Conservation (phyloP, 2,113 vertebrate genomes). For the Vulpes vulpes region DNA sequence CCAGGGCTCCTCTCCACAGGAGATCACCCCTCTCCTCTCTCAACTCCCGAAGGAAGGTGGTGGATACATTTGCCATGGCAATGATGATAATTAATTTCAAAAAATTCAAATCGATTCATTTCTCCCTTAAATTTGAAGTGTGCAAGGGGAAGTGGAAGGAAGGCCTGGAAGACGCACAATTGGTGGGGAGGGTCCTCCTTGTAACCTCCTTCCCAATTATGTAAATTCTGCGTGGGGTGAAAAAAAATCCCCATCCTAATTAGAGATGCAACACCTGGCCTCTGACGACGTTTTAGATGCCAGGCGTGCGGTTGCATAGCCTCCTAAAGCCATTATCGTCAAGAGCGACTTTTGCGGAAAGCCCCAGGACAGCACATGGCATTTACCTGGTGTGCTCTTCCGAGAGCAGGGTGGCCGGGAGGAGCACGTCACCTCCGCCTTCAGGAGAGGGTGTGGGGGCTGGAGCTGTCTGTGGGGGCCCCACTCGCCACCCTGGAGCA, state of each 20-base stretch:
- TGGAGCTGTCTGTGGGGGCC: neutral
- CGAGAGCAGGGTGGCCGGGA: fast-evolving
- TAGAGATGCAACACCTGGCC: conserved; percentile 76
- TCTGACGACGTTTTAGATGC: conserved; percentile 61
- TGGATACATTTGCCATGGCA: conserved; percentile 80
- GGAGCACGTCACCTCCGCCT: neutral
- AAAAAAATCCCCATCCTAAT: conserved; percentile 67
- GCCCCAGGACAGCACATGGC: conserved; percentile 63
- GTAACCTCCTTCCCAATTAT: conserved; percentile 77
- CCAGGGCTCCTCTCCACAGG: neutral
- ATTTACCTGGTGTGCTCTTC: conserved; percentile 61
- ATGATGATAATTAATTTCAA: conserved; percentile 88
- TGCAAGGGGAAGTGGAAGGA: conserved; percentile 59
- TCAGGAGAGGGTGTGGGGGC: neutral
- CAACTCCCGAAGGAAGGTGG: conserved; percentile 73
- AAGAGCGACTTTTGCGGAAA: neutral
- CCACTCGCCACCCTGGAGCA: fast-evolving
- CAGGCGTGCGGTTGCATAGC: neutral
- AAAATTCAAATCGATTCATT: conserved; percentile 87
- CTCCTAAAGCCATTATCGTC: neutral
- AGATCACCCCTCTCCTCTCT: conserved; percentile 15
- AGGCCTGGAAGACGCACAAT: conserved; percentile 44
- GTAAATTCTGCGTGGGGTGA: conserved; percentile 67
- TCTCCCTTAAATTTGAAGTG: conserved; percentile 82
- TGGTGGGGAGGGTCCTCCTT: conserved; percentile 36